These are phyloP conservation scores for Todiramphus chloris DNA, from an alignment of 2,113 vertebrate species.

Conservation along the genomic window DNA sequence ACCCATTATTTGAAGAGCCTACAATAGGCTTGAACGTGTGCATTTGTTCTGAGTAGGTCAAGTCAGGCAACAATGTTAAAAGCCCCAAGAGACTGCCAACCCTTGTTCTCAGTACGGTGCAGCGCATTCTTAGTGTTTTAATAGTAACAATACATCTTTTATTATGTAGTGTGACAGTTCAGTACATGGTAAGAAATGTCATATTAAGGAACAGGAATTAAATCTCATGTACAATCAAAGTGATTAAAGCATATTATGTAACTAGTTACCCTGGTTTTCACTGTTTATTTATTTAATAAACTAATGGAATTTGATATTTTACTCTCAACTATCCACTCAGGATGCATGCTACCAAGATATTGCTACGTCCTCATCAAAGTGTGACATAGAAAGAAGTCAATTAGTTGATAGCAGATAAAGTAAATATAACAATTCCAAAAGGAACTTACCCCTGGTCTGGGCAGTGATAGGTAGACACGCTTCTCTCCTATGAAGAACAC, in stretches of 20 bases:
- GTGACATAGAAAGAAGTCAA: background rate
- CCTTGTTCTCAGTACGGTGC: background rate
- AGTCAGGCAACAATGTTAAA: background rate
- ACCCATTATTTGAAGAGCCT: background rate
- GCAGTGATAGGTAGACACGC: constrained; percentile 91
- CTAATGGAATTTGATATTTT: background rate
- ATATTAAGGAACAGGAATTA: background rate
- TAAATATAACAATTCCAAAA: background rate
- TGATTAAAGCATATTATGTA: background rate
- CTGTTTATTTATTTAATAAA: background rate
- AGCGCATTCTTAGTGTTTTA: background rate
- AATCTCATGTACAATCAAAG: background rate
- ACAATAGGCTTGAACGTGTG: rapidly evolving
- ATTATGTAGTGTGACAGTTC: background rate
- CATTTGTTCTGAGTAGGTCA: background rate
- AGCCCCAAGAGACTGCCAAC: background rate
- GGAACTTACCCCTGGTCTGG: constrained; percentile 91
- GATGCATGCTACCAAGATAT: background rate
- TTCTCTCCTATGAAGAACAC: constrained; percentile 90
- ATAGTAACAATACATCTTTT: background rate
- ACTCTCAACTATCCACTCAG: background rate
- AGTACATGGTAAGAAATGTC: background rate
- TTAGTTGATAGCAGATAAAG: background rate
- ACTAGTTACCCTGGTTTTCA: background rate
- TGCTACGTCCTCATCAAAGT: background rate